These are phyloP conservation scores for Mastigias papua DNA, from an alignment of 30 jellyfish, hydroid and myxozoan genomes.

Conservation along the genomic window DNA sequence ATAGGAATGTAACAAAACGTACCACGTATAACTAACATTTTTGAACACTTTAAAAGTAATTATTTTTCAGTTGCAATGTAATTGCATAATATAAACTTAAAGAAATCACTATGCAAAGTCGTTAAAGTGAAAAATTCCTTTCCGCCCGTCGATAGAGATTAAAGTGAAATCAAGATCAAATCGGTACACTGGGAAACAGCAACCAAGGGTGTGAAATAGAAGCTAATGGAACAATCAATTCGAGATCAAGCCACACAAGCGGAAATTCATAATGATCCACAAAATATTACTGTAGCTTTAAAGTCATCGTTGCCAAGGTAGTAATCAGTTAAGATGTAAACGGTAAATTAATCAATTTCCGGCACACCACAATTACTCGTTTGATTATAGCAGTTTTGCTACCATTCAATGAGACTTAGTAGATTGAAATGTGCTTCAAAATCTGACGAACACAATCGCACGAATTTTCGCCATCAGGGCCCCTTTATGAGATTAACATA, in stretches of 20 bases:
- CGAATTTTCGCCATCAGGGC: no score
- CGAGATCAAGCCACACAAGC: neutral
- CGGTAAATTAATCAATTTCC: neutral
- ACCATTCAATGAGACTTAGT: no score
- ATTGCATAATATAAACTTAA: no score
- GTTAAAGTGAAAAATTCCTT: neutral
- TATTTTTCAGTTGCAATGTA: neutral
- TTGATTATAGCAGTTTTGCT: neutral
- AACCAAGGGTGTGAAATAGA: no score
- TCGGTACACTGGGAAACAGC: no score
- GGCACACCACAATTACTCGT: neutral
- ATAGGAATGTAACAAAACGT: no score
- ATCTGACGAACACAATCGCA: no score
- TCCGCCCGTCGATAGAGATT: neutral
- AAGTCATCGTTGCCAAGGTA: neutral
- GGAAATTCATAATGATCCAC: neutral
- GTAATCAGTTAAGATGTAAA: neutral
- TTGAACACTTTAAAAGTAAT: neutral
- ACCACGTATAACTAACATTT: neutral
- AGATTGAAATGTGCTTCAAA: no score
- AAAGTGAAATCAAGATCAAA: neutral
- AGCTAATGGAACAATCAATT: no score
- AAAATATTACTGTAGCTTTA: neutral
- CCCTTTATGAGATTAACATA: no score
- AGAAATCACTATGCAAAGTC: neutral